Evolutionary conservation across 2,797 vertebrate genomes (phyloP), one percentile per base, ranked within the genome.

Genomic region (Sciurus carolinensis): DNA sequence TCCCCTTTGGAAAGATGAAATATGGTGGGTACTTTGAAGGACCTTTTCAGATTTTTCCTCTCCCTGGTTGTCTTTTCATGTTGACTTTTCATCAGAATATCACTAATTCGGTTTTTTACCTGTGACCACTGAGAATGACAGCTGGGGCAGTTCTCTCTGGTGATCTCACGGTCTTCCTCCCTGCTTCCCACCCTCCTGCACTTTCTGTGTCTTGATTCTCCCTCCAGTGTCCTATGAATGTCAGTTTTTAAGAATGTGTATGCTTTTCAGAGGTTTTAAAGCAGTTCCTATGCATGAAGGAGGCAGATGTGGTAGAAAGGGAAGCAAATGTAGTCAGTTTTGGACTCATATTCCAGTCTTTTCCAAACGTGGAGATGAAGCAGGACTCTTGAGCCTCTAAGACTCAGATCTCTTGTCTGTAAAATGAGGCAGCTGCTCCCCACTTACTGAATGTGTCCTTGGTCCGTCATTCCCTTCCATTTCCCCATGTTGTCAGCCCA

Each of bases 31-130:
- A 44, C 22, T n/a, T 54, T 20, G 42, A 39, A 67, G 67, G 44
- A 66, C 26, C n/a, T 59, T 79, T 91, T 39, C 3, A 33, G 39
- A 39, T 85, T 77, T 80, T 52, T 77, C 30, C 30, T 57, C 33
- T 59, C 67, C 26, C 59, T 17, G 4, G 0, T 11, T 83, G 24
- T 85, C 73, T 83, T 83, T 97, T 96, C 54, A 8, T 22, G 20
- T 83, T 73, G 75, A 72, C 52, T 80, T 81, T 90, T 62, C 52
- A 83, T 83, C 75, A 80, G 33, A 86, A 52, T 87, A 57, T 47
- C 42, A 54, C 47, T 1, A 59, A 71, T 67, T 77, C 73, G 75
- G 52, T 80, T 42, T 84, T 67, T 96, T 90, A 82, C 86, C 22
- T 59, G 2, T 26, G 52, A 84, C 69, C 50, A 24, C 76, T 42